Base-by-base conservation (phyloP, 2,888 invertebrate species). In the Crematogaster levior region DNA sequence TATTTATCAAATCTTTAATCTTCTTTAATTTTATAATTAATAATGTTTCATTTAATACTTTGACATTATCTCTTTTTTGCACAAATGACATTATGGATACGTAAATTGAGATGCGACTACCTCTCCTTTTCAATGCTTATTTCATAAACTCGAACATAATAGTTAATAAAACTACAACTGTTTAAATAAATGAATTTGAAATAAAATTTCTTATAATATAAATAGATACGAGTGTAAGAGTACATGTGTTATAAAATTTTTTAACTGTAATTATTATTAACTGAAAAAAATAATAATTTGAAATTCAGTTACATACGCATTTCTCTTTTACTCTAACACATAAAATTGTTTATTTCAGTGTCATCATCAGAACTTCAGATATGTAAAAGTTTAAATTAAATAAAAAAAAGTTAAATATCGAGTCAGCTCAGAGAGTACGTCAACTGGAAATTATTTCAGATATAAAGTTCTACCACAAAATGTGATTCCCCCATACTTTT, bases 201-300 rank as follows among this genome's bases (percentile, higher is more conserved):
- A 21, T 60, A 37, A 60, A 34, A 37, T 12, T 12, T 61, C 37
- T 51, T n/a, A 5, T 43, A 43, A 43, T 27, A 34, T 37, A 66
- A 66, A 66, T 40, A 40, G 3, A 63, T 40, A 63, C 40, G 12
- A 63, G 40, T 63, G 18, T n/a, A n/a, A n/a, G n/a, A 63, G 0
- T 27, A n/a, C 1, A 46, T 15, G 7, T 46, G n/a, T n/a, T 30
- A 7, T n/a, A 66, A 48, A 48, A 30, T 68, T 30, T n/a, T n/a
- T n/a, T n/a, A n/a, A n/a, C n/a, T n/a, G n/a, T n/a, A n/a, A n/a
- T n/a, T n/a, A n/a, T 30, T 15, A 30, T 21, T 34, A 68, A 9
- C 53, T 68, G 34, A n/a, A n/a, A 21, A 34, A 70, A 70, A 68
- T 34, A 48, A 68, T 51, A 53, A 51, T 15, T 1, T 21, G n/a